Evolutionary conservation across 2,113 vertebrate genomes (phyloP).

Genomic region (Labeo rohita): DNA sequence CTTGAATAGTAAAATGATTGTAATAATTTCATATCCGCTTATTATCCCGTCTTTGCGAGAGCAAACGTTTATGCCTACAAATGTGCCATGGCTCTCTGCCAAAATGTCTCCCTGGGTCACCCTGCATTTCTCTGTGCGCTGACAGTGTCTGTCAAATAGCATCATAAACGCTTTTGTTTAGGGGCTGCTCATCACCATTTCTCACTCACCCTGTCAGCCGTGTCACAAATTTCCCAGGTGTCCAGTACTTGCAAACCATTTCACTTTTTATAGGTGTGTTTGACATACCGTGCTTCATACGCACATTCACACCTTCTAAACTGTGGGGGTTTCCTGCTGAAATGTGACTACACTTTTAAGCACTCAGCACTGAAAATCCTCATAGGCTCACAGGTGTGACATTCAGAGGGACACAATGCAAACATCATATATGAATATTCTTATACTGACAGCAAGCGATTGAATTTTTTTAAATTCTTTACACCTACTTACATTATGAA

Average conservation of each 20-base stretch:
- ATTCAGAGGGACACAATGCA: constrained; percentile 13
- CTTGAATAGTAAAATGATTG: constrained; percentile 62
- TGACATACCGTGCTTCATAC: constrained; percentile 8
- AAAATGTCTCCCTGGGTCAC: constrained; percentile 31
- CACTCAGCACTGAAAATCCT: constrained; percentile 35
- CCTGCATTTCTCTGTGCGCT: constrained; percentile 26
- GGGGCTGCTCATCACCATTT: constrained; percentile 48
- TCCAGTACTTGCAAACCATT: constrained; percentile 37
- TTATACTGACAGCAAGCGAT: not conserved
- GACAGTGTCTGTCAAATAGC: constrained; percentile 46
- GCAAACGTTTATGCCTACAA: constrained; percentile 48
- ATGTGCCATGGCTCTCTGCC: constrained; percentile 46
- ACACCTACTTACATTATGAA: not conserved
- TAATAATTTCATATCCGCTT: constrained; percentile 61
- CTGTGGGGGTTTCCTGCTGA: constrained; percentile 49
- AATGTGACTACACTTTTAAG: constrained; percentile 43
- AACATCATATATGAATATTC: not conserved
- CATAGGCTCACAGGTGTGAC: constrained; percentile 20
- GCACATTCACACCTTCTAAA: constrained; percentile 52
- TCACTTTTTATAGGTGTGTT: constrained; percentile 36
- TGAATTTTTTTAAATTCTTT: not conserved
- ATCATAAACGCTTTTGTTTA: constrained; percentile 47
- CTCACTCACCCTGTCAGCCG: constrained; percentile 41
- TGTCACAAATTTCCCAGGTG: constrained; percentile 42
- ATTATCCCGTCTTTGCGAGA: constrained; percentile 46